These are phyloP conservation scores for Dolichallabes microphthalmus DNA, from an alignment of 2,113 vertebrate genomes.

Conservation along the genomic window DNA sequence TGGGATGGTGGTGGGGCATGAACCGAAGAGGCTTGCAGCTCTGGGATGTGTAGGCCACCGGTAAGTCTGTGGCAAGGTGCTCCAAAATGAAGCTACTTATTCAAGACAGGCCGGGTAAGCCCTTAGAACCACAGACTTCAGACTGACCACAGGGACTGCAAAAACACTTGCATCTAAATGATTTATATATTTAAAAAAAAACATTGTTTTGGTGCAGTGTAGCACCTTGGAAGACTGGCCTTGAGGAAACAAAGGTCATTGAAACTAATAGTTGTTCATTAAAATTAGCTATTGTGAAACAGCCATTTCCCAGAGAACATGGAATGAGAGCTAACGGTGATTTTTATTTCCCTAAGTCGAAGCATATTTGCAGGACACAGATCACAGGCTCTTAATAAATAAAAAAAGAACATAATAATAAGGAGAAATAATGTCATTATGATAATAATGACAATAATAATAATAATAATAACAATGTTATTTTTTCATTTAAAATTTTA, in stretches of 20 bases:
- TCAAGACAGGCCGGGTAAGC: slow-evolving; percentile 15
- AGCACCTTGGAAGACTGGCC: slow-evolving; percentile 61
- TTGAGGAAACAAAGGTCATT: slow-evolving; percentile 56
- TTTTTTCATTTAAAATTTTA: background rate
- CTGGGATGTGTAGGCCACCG: background rate
- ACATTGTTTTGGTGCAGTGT: slow-evolving; percentile 62
- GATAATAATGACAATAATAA: too few species aligned
- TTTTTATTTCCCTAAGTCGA: slow-evolving; percentile 66
- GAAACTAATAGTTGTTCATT: slow-evolving; percentile 62
- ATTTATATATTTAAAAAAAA: slow-evolving; percentile 21
- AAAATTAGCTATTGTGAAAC: slow-evolving; percentile 53
- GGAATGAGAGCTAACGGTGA: slow-evolving; percentile 57
- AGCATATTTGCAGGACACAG: slow-evolving; percentile 74
- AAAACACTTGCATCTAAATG: slow-evolving; percentile 58
- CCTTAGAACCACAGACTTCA: slow-evolving; percentile 53
- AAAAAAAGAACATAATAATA: slow-evolving; percentile 63
- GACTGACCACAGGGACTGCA: slow-evolving; percentile 57
- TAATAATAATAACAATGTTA: background rate
- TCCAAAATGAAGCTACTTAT: slow-evolving; percentile 33
- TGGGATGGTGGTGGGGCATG: background rate
- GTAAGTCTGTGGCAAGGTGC: slow-evolving; percentile 18
- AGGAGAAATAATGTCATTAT: too few species aligned
- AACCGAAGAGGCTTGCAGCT: slow-evolving; percentile 22
- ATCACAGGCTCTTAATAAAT: slow-evolving; percentile 42
- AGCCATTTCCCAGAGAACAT: slow-evolving; percentile 59